Conservation (phyloP, 1,140 invertebrate species). For the Drosophila sturtevanti region DNA sequence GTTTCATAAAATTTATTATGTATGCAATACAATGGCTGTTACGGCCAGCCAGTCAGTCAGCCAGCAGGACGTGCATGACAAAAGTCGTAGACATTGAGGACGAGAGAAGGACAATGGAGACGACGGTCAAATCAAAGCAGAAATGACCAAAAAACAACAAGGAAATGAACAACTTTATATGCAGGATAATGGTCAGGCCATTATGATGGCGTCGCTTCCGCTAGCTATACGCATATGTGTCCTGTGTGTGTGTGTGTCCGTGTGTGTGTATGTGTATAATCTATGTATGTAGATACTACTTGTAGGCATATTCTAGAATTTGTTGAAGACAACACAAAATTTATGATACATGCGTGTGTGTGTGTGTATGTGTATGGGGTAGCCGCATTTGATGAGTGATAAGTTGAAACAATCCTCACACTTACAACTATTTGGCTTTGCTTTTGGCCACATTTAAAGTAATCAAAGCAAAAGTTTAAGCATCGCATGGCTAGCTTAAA, state of each 20-base stretch:
- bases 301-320: constrained; percentile 2
- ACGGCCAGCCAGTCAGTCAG: constrained; percentile 8
- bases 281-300: constrained; percentile 1
- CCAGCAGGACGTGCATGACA: constrained; percentile 12
- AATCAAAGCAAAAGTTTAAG: constrained; percentile 63
- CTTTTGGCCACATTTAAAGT: constrained; percentile 54
- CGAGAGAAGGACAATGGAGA: constrained; percentile 24
- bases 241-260: constrained; percentile 15
- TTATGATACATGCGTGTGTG: constrained; percentile 40
- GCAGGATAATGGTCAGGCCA: constrained; percentile 76
- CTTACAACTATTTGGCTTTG: constrained; percentile 50
- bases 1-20: constrained; percentile 81
- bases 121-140: constrained; percentile 65
- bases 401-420: constrained; percentile 32
- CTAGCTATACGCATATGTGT: constrained; percentile 20
- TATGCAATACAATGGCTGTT: constrained; percentile 70
- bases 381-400: constrained; percentile 12
- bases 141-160: constrained; percentile 56
- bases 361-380: constrained; percentile 13
- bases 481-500: constrained; percentile 10
- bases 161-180: constrained; percentile 80
- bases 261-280: too few relatives aligned
- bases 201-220: constrained; percentile 56
- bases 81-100: constrained; percentile 20
- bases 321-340: constrained; percentile 37